Evolutionary conservation across 2,797 vertebrate genomes (phyloP).

Genomic region (Mormyrops attenuatus): DNA sequence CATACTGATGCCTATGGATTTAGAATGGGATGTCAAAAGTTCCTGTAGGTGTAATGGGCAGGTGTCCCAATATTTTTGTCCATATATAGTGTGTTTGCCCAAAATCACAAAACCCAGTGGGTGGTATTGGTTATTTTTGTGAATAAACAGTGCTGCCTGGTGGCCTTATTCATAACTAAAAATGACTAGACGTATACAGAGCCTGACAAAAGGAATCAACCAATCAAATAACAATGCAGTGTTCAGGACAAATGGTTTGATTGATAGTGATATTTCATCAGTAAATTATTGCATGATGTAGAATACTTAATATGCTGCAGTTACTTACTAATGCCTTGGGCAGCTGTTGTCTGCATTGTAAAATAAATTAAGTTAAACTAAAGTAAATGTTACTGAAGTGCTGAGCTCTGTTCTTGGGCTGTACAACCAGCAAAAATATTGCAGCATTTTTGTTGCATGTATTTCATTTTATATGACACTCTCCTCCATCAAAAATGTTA

Average conservation of each 20-base stretch:
- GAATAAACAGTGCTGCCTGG: neutral
- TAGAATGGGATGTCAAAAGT: neutral
- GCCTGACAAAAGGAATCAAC: neutral
- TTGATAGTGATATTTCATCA: neutral
- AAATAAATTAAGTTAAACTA: neutral
- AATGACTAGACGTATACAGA: neutral
- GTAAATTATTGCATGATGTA: neutral
- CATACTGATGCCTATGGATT: neutral
- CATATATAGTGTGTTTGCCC: neutral
- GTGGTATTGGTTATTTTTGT: neutral
- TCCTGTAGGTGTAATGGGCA: neutral
- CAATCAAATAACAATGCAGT: neutral
- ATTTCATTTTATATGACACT: neutral
- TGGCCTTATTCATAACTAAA: neutral
- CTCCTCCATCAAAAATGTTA: neutral
- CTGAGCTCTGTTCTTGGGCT: neutral
- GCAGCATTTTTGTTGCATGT: neutral
- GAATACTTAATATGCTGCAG: neutral
- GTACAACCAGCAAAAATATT: neutral
- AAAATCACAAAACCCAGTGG: neutral
- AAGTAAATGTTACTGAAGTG: neutral
- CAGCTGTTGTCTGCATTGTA: neutral
- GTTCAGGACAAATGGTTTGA: neutral
- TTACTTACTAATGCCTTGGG: neutral
- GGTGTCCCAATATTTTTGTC: neutral